Evolutionary conservation across 35 echinoderm and acorn worm species (phyloP), one percentile per base, ranked within the genome.

Genomic region (Apostichopus parvimensis): DNA sequence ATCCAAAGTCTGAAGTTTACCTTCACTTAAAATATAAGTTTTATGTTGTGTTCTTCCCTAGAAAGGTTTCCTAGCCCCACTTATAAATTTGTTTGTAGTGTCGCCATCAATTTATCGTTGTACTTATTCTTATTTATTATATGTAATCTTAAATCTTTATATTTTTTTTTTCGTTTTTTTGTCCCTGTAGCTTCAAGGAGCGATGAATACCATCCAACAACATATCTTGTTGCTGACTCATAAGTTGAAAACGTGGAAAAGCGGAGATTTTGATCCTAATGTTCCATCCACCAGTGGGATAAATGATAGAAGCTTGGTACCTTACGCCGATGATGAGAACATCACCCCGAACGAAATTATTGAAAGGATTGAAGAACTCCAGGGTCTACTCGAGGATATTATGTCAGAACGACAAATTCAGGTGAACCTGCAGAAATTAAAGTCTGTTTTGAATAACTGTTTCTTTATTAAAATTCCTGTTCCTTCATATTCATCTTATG

Each of bases 201-300:
- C 89, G 7, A 91, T 91, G 89, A 91, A 91, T 26, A 91, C 89
- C 8, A 91, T 91, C 55, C 89, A 91, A 15, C 89, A 91, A 56
- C 89, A 91, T 26, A 91, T 91, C 25, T 23, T 59, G 6, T 52
- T 78, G 18, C 89, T 91, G 14, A 91, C 89, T 18, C 89, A 91
- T 26, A 91, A 91, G 53, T 60, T 91, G 73, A 91, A 91, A 60
- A n/a, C 26, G n/a, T 91, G 89, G 89, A 91, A 79, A 53, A 91
- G 77, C 54, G 86, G 86, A 68, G 86, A 88, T 11, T 88, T 66
- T 88, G 86, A 79, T 53, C 71, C 72, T 18, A 79, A 91, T 14
- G 77, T 20, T 6, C 89, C 89, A 7, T 91, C 89, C 45, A 91
- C 89, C 6, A 91, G 89, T 79, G 89, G 89, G 73, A 91, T 79